These are phyloP conservation scores for Acleris laterana DNA, from an alignment of 2,888 invertebrate genomes.

Conservation along the genomic window DNA sequence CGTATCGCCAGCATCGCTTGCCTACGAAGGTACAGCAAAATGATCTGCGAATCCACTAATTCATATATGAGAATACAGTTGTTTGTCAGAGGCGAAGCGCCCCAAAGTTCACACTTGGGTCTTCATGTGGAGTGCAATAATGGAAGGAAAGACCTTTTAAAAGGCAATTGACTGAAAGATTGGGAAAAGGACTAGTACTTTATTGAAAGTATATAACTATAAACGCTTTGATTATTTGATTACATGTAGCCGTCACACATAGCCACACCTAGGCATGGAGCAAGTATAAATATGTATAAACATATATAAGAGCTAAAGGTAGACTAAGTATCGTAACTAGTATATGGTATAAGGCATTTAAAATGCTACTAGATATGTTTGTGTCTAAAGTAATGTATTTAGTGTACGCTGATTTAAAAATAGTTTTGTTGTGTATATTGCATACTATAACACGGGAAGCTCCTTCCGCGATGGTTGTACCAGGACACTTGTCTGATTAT, in stretches of 20 bases:
- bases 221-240: slow-evolving; percentile 23
- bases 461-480: slow-evolving; percentile 59
- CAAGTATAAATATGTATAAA: slow-evolving; percentile 38
- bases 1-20: too few relatives aligned
- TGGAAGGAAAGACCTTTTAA: slow-evolving; percentile 27
- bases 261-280: slow-evolving; percentile 28
- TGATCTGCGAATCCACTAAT: too few relatives aligned
- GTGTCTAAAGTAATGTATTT: slow-evolving; percentile 57
- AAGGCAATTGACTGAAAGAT: slow-evolving; percentile 33
- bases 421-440: slow-evolving; percentile 62
- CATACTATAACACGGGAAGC: slow-evolving; percentile 49
- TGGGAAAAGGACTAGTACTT: slow-evolving; percentile 19
- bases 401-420: slow-evolving; percentile 49
- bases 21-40: too few relatives aligned
- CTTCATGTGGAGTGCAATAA: slow-evolving; percentile 4
- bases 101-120: background rate
- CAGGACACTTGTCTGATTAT: slow-evolving; percentile 61
- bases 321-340: slow-evolving; percentile 36
- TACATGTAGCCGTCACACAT: slow-evolving; percentile 22
- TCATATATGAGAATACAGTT: background rate
- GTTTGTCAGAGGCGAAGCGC: background rate
- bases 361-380: slow-evolving; percentile 54
- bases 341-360: slow-evolving; percentile 48
- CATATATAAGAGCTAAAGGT: slow-evolving; percentile 36
- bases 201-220: slow-evolving; percentile 6